Evolutionary conservation across 2,797 vertebrate genomes (phyloP).

Genomic region (Harpagifer antarcticus): DNA sequence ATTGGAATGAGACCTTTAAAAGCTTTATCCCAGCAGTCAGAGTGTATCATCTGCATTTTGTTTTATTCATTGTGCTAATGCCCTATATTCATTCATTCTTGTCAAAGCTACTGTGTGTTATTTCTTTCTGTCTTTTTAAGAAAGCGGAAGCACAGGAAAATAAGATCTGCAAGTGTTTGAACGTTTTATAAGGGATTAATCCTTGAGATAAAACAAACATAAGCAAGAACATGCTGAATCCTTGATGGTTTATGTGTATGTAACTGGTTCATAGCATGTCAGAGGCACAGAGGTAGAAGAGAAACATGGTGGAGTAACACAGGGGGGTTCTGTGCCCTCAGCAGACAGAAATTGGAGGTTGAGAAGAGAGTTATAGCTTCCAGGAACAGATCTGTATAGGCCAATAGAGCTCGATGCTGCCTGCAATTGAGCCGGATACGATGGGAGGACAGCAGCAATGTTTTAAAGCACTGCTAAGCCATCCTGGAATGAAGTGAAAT

Average conservation of each 20-base stretch:
- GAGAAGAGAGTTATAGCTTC: slow-evolving; percentile 52
- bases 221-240: not conserved
- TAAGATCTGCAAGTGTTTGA: slow-evolving; percentile 22
- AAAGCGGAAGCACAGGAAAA: not conserved
- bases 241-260: not conserved
- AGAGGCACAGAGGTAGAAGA: slow-evolving; percentile 26
- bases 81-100: slow-evolving; percentile 49
- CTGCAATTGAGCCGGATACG: slow-evolving; percentile 65
- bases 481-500: slow-evolving; percentile 78
- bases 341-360: slow-evolving; percentile 55
- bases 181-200: not conserved
- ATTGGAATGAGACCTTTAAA: slow-evolving; percentile 33
- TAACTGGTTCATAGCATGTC: slow-evolving; percentile 6
- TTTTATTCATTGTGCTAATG: slow-evolving; percentile 57
- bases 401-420: slow-evolving; percentile 57
- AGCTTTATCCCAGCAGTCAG: slow-evolving; percentile 43
- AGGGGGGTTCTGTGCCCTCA: slow-evolving; percentile 34
- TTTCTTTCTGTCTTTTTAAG: slow-evolving; percentile 32
- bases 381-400: slow-evolving; percentile 49
- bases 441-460: slow-evolving; percentile 71
- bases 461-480: slow-evolving; percentile 76
- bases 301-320: slow-evolving; percentile 42
- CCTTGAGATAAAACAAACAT: not conserved
- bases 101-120: slow-evolving; percentile 34
- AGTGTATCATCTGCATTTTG: slow-evolving; percentile 30